A percentile compares a stretch with the other conserved stretches of the same genome.
Conservation (phyloP, 30 jellyfish, hydroid and myxozoan species). For the Aurelia aurita region DNA sequence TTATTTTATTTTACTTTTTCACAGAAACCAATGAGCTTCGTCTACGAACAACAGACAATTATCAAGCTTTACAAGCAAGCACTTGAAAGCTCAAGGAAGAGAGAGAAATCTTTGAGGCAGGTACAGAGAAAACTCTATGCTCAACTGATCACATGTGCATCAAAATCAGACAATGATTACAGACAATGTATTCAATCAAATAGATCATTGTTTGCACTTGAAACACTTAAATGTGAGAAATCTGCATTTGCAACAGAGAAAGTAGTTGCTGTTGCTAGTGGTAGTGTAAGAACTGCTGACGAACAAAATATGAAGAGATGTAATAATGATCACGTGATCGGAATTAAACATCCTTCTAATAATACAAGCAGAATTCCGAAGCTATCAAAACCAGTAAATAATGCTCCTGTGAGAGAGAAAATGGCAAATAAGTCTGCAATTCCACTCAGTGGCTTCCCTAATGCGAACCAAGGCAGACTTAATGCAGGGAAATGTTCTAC, state of each 20-base stretch:
- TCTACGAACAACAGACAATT: neutral
- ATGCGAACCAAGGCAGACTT: too few species aligned
- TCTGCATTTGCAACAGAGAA: neutral
- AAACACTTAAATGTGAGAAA: neutral
- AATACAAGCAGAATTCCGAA: neutral
- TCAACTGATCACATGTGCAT: neutral
- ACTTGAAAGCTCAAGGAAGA: neutral
- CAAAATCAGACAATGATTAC: neutral
- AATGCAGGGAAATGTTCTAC: too few species aligned
- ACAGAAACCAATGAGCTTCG: neutral
- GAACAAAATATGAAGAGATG: neutral
- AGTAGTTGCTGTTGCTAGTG: neutral
- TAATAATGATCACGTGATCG: too few species aligned
- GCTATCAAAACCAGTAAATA: neutral
- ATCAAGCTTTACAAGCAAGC: neutral
- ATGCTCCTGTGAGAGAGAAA: neutral
- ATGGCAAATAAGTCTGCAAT: too few species aligned
- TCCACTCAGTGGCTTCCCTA: too few species aligned
- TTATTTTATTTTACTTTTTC: neutral
- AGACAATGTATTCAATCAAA: neutral
- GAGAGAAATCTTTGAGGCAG: neutral
- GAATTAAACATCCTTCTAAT: too few species aligned
- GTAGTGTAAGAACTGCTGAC: neutral
- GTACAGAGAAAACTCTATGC: neutral
- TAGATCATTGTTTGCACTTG: conserved; percentile 6